These are phyloP conservation scores for Tipula unca DNA, from an alignment of 2,888 invertebrate species.

Conservation along the genomic window DNA sequence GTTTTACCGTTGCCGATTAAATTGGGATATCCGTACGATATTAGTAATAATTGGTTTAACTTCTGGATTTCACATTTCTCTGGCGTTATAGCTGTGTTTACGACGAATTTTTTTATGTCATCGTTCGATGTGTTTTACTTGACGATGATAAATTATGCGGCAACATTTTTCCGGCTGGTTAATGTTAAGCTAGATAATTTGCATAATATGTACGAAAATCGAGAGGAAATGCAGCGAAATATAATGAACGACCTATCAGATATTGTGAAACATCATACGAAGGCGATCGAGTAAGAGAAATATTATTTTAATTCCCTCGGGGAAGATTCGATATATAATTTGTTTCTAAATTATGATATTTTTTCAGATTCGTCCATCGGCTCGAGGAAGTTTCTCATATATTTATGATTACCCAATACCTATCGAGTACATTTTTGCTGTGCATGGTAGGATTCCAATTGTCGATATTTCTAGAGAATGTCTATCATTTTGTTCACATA, in stretches of 20 bases:
- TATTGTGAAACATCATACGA: constrained; percentile 1
- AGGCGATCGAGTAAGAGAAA: background rate
- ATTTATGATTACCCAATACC: constrained; percentile 14
- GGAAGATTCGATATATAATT: too few species aligned
- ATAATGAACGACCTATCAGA: background rate
- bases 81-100: too few species aligned
- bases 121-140: too few species aligned
- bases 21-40: background rate
- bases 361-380: background rate
- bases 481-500: background rate
- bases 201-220: background rate
- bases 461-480: background rate
- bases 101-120: too few species aligned
- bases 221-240: background rate
- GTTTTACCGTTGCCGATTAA: background rate
- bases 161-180: background rate
- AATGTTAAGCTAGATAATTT: background rate
- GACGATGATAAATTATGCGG: too few species aligned
- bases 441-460: constrained; percentile 3
- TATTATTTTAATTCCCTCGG: background rate
- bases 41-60: background rate
- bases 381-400: background rate
- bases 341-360: too few species aligned
- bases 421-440: constrained; percentile 14
- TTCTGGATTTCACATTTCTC: too few species aligned